A percentile compares a stretch with the other conserved stretches of the same genome.
Evolutionary conservation across 92 coral and sea anemone genomes (phyloP).

Genomic region (Palythoa heliodiscus): DNA sequence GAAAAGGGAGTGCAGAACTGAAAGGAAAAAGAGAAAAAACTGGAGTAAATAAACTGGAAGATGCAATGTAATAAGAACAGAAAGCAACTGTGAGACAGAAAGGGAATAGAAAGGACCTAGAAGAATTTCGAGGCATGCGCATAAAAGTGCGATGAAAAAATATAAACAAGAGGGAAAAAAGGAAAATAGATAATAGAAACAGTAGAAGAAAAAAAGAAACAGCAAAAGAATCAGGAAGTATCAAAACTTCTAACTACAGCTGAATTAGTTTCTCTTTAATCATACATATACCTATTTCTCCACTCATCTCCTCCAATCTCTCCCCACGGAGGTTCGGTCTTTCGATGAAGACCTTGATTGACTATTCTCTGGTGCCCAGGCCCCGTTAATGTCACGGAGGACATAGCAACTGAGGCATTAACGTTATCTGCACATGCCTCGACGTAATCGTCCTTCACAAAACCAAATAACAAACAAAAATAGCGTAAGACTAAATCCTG

Average conservation of each 20-base stretch:
- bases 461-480: neutral
- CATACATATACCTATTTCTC: slow-evolving; percentile 87
- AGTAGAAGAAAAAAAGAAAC: neutral
- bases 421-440: slow-evolving; percentile 70
- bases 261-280: neutral
- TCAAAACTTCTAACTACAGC: neutral
- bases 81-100: no score
- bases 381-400: slow-evolving; percentile 74
- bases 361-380: slow-evolving; percentile 72
- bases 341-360: slow-evolving; percentile 63
- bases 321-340: slow-evolving; percentile 93
- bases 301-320: slow-evolving; percentile 82
- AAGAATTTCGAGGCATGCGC: neutral
- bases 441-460: slow-evolving; percentile 75
- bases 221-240: neutral
- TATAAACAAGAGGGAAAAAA: no score
- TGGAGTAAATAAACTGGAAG: no score
- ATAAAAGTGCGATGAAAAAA: neutral
- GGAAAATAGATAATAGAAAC: neutral
- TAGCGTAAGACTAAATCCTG: no score
- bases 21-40: no score
- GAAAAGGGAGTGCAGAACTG: no score
- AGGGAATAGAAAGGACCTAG: no score
- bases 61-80: no score
- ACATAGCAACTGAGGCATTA: slow-evolving; percentile 59